Evolutionary conservation across 2,113 vertebrate species (phyloP).

Genomic region (Helogale parvula): DNA sequence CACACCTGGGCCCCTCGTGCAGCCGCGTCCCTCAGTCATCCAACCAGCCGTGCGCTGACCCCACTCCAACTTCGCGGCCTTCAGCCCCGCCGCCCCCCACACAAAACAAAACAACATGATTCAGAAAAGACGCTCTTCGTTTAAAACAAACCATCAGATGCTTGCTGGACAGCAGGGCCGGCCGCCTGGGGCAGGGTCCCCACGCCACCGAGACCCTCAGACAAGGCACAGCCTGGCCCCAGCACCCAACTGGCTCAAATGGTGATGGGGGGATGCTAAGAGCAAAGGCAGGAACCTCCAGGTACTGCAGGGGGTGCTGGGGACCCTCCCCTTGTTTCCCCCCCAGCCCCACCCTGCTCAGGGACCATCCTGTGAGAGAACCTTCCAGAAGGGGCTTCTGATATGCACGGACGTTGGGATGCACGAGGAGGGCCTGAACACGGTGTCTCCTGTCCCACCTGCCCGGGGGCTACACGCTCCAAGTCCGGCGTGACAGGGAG

Average conservation of each 20-base stretch:
- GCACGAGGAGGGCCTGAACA: not conserved
- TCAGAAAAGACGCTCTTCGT: not conserved
- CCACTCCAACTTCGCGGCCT: accelerated
- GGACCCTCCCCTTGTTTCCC: not conserved
- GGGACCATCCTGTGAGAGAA: not conserved
- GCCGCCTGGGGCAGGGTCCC: not conserved
- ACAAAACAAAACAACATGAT: too few species aligned
- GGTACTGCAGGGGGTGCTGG: accelerated
- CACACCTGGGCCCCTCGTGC: accelerated
- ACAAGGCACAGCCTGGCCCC: not conserved
- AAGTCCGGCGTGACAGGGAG: accelerated
- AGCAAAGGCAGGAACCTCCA: not conserved
- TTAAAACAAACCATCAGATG: not conserved
- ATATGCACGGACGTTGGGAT: not conserved
- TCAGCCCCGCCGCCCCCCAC: not conserved
- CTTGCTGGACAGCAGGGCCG: accelerated
- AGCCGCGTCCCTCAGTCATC: not conserved
- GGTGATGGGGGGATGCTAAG: not conserved
- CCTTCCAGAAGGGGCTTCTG: not conserved
- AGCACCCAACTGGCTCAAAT: not conserved
- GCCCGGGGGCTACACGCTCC: not conserved
- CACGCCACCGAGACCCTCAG: not conserved
- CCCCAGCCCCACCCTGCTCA: not conserved
- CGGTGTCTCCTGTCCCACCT: not conserved
- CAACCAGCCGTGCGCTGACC: not conserved